A percentile compares a stretch with the other conserved stretches of the same genome.
Conservation (phyloP, 2,113 vertebrate species). For the Dicentrarchus labrax region DNA sequence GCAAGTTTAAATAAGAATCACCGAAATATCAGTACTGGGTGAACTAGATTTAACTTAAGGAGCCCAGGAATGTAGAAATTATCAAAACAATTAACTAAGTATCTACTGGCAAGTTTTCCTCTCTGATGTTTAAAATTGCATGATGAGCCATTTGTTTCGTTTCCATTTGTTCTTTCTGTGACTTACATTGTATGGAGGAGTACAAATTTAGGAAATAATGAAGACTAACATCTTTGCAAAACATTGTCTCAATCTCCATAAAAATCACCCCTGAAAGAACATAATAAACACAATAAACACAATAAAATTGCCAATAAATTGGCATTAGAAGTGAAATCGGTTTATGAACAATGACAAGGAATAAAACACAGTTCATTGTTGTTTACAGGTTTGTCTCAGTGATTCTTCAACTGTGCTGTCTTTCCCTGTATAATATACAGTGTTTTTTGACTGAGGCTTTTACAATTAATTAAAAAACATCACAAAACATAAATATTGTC, state of each 20-base stretch:
- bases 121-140: not conserved
- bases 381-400: not conserved
- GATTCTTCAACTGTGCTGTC: not conserved
- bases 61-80: not conserved
- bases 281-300: too few relatives aligned
- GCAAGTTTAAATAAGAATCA: not conserved
- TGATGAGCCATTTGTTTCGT: not conserved
- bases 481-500: not conserved
- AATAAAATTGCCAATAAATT: too few relatives aligned
- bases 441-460: not conserved
- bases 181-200: not conserved
- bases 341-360: not conserved
- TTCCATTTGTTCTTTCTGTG: not conserved
- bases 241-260: too few relatives aligned
- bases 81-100: not conserved
- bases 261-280: too few relatives aligned
- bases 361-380: not conserved
- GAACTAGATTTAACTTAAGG: not conserved
- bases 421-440: not conserved
- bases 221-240: not conserved
- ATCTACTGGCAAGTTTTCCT: not conserved
- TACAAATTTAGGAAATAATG: not conserved
- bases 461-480: not conserved
- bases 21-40: not conserved
- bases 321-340: too few relatives aligned